A percentile compares a stretch with the other conserved stretches of the same genome.
phyloP scores from a whole-genome alignment of 2,797 vertebrate genomes.

The Mionectes olivaceus region DNA sequence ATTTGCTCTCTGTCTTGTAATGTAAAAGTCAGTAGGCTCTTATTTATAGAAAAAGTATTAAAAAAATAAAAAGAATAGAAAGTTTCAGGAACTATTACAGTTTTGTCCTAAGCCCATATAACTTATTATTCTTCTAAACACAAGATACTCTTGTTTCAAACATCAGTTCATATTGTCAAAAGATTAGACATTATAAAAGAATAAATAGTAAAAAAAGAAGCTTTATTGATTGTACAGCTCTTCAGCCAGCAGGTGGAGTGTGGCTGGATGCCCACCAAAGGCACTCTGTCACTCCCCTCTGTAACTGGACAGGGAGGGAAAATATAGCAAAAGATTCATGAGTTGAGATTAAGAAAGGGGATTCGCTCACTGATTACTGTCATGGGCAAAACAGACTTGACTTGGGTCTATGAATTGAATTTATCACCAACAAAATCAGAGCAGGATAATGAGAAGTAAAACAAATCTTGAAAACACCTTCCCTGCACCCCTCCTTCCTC shows the following conservation, averaged over 20 bases:
- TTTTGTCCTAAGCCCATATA: not conserved
- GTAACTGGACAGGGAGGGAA: not conserved
- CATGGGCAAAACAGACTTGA: not conserved
- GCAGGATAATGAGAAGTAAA: not conserved
- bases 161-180: not conserved
- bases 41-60: not conserved
- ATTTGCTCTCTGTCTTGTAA: not conserved
- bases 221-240: not conserved
- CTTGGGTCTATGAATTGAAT: not conserved
- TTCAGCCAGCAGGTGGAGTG: not conserved
- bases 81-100: not conserved
- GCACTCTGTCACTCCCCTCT: not conserved
- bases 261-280: not conserved
- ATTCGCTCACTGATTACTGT: not conserved
- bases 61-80: not conserved
- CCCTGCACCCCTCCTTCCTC: accelerated
- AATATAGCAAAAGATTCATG: not conserved
- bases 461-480: not conserved
- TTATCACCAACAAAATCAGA: not conserved
- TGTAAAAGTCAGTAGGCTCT: not conserved
- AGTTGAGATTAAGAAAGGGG: not conserved
- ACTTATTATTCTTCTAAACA: not conserved
- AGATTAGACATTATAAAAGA: not conserved
- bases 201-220: not conserved
- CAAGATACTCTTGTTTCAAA: not conserved